A percentile compares a stretch with the other conserved stretches of the same genome.
phyloP scores from a whole-genome alignment of 1,140 invertebrate genomes.

The Eupristina koningsbergeri region DNA sequence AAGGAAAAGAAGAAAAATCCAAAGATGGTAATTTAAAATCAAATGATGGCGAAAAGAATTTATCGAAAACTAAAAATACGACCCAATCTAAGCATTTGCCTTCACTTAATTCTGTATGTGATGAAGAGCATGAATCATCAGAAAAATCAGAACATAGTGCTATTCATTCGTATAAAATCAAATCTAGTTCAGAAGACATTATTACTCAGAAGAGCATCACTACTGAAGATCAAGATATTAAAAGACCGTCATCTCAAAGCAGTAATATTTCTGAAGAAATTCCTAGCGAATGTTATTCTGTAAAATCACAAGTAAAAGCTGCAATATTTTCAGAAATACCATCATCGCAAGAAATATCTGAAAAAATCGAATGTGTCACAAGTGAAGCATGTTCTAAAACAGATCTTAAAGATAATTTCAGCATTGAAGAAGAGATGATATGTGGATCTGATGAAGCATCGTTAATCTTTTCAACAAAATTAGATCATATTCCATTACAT shows the following conservation, averaged over 20 bases:
- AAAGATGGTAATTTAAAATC: slow-evolving; percentile 47
- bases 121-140: slow-evolving; percentile 35
- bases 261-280: slow-evolving; percentile 56
- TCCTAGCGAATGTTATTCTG: slow-evolving; percentile 52
- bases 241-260: slow-evolving; percentile 52
- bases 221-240: slow-evolving; percentile 47
- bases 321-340: slow-evolving; percentile 14
- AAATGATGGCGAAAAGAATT: background rate
- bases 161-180: slow-evolving; percentile 31
- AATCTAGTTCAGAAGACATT: slow-evolving; percentile 55
- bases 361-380: background rate
- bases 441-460: slow-evolving; percentile 33
- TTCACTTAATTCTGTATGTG: slow-evolving; percentile 13
- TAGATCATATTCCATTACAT: slow-evolving; percentile 63
- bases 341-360: background rate
- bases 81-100: slow-evolving; percentile 22
- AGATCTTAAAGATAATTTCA: slow-evolving; percentile 11
- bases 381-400: background rate
- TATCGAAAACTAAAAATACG: slow-evolving; percentile 13
- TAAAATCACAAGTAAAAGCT: slow-evolving; percentile 31
- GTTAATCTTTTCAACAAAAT: slow-evolving; percentile 57
- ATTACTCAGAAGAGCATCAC: slow-evolving; percentile 50
- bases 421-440: slow-evolving; percentile 14
- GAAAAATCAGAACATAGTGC: slow-evolving; percentile 45
- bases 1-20: slow-evolving; percentile 15